Evolutionary conservation across 2,888 invertebrate genomes (phyloP).

Genomic region (Pimpla rufipes): DNA sequence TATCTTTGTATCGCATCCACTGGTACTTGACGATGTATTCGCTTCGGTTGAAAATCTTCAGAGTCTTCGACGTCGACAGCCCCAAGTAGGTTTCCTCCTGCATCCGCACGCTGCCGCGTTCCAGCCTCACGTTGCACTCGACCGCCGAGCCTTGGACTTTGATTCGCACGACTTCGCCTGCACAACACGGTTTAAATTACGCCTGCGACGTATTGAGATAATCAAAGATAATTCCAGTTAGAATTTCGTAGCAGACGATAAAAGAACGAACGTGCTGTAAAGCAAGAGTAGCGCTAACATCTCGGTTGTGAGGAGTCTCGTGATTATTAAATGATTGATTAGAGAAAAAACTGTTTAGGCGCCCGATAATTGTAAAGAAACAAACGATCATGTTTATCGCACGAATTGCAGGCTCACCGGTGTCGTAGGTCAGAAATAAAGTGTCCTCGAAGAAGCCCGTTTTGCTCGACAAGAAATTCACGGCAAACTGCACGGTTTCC

Average conservation of each 20-base stretch:
- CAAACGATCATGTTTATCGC: constrained; percentile 10
- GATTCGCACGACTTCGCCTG: constrained; percentile 86
- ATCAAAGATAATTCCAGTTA: too few species aligned
- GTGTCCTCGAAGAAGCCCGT: constrained; percentile 85
- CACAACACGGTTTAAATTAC: constrained; percentile 15
- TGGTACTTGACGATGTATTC: constrained; percentile 86
- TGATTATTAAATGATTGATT: too few species aligned
- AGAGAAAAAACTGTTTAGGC: too few species aligned
- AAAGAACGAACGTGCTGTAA: too few species aligned
- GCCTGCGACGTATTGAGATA: too few species aligned
- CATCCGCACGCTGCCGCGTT: constrained; percentile 86
- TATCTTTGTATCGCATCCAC: constrained; percentile 87
- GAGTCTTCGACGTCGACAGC: constrained; percentile 86
- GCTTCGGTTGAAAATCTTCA: constrained; percentile 87
- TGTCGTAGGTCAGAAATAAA: constrained; percentile 83
- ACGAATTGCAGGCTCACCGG: constrained; percentile 76
- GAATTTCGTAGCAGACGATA: too few species aligned
- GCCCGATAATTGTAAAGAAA: not conserved
- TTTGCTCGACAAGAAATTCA: constrained; percentile 86
- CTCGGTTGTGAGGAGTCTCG: too few species aligned
- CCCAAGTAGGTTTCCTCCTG: constrained; percentile 88
- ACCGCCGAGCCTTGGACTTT: constrained; percentile 85
- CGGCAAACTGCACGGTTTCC: constrained; percentile 86
- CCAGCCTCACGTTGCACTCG: constrained; percentile 86
- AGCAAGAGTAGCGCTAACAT: too few species aligned